phyloP scores from a whole-genome alignment of 2,113 vertebrate genomes.

The Lontra canadensis region DNA sequence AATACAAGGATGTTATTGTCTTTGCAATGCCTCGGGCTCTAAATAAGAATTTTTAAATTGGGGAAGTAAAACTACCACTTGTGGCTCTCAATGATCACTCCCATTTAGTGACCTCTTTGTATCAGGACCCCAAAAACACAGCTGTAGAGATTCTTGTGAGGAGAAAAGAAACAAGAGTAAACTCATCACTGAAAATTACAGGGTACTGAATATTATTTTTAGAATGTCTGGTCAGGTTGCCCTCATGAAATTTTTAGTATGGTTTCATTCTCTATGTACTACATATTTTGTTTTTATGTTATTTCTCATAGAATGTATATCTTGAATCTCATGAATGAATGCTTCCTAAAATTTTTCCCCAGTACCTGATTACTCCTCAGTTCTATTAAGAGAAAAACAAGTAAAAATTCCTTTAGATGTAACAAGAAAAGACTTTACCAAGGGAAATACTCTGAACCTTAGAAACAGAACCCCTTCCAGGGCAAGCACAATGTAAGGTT shows the following conservation, averaged over 20 bases:
- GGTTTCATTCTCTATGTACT: not conserved
- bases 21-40: not conserved
- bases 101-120: not conserved
- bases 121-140: not conserved
- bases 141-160: not conserved
- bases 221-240: not conserved
- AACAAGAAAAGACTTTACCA: not conserved
- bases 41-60: not conserved
- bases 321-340: not conserved
- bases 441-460: not conserved
- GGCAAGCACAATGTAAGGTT: not conserved
- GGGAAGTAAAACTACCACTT: not conserved
- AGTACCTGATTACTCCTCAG: not conserved
- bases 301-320: not conserved
- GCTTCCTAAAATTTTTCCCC: not conserved
- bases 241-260: not conserved
- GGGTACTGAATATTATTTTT: not conserved
- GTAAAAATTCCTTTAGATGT: not conserved
- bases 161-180: not conserved
- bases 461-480: not conserved
- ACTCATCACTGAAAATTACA: not conserved
- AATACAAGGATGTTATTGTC: not conserved
- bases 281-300: not conserved
- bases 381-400: constrained; percentile 14
- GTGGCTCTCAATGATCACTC: not conserved